Conservation (phyloP, 2,888 invertebrate species). For the Busseola fusca region DNA sequence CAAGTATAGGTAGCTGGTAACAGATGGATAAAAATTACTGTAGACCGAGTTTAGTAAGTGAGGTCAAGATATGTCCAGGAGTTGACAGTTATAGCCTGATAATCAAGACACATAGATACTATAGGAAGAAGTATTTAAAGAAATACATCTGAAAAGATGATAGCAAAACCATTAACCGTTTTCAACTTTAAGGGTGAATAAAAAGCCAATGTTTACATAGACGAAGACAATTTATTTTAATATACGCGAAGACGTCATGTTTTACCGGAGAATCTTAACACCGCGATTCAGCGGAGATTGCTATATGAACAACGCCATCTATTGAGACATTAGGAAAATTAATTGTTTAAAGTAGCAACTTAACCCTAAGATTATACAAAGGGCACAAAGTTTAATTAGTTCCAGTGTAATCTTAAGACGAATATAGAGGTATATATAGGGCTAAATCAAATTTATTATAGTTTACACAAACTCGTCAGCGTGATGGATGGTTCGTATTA, state of each 20-base stretch:
- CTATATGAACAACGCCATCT: too few relatives aligned
- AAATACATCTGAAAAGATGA: background rate
- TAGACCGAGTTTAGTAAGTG: background rate
- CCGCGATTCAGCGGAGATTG: too few relatives aligned
- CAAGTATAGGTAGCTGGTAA: too few relatives aligned
- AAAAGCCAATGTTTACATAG: too few relatives aligned
- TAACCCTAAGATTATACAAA: too few relatives aligned
- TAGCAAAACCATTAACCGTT: background rate
- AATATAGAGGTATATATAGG: constrained; percentile 13
- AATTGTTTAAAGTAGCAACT: too few relatives aligned
- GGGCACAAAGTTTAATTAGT: constrained; percentile 43
- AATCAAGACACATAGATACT: background rate
- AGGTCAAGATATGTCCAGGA: too few relatives aligned
- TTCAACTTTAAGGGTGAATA: constrained; percentile 9
- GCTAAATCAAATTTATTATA: constrained; percentile 45
- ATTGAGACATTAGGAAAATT: too few relatives aligned
- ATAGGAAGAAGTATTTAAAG: background rate
- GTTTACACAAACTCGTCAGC: constrained; percentile 37
- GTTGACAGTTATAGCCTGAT: background rate
- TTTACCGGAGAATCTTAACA: too few relatives aligned
- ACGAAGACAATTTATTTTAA: too few relatives aligned
- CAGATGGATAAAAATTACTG: background rate
- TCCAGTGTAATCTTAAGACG: constrained; percentile 35
- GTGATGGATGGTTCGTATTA: constrained; percentile 46
- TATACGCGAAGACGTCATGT: too few relatives aligned